Percentiles rank a stretch among this genome's conserved stretches.
phyloP scores from a whole-genome alignment of 2,113 vertebrate genomes.

The Psephotus haematonotus region DNA sequence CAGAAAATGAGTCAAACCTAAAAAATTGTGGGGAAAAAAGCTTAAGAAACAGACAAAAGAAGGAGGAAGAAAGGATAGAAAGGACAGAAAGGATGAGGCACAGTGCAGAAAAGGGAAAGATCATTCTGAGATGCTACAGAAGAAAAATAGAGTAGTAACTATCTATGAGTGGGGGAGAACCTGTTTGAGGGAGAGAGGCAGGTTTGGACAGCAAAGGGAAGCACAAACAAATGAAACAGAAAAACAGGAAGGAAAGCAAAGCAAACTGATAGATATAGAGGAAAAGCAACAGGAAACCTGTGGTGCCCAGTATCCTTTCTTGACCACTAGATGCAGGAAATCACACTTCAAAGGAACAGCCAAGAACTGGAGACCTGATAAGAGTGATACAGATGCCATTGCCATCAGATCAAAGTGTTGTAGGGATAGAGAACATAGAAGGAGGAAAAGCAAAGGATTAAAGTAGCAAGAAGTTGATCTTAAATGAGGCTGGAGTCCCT shows the following conservation, averaged over 20 bases:
- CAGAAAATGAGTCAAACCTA: neutral
- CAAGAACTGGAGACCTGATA: conserved; percentile 22
- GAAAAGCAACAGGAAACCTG: conserved; percentile 57
- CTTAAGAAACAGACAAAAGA: conserved; percentile 4
- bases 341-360: conserved; percentile 51
- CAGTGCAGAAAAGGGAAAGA: neutral
- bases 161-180: neutral
- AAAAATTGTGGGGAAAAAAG: neutral
- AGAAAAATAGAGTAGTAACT: conserved; percentile 27
- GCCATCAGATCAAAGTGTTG: conserved; percentile 33
- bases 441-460: neutral
- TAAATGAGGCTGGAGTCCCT: neutral
- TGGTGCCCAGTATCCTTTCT: conserved; percentile 31
- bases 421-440: neutral
- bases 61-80: neutral
- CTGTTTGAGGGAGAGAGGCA: neutral
- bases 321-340: conserved; percentile 35
- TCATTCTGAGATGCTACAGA: neutral
- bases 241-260: conserved; percentile 62
- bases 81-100: neutral
- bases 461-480: neutral
- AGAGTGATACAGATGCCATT: conserved; percentile 20
- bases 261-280: conserved; percentile 19
- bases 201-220: conserved; percentile 32
- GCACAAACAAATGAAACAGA: conserved; percentile 58